Conservation (phyloP, 2,797 vertebrate species). For the Enteromius radiatus region DNA sequence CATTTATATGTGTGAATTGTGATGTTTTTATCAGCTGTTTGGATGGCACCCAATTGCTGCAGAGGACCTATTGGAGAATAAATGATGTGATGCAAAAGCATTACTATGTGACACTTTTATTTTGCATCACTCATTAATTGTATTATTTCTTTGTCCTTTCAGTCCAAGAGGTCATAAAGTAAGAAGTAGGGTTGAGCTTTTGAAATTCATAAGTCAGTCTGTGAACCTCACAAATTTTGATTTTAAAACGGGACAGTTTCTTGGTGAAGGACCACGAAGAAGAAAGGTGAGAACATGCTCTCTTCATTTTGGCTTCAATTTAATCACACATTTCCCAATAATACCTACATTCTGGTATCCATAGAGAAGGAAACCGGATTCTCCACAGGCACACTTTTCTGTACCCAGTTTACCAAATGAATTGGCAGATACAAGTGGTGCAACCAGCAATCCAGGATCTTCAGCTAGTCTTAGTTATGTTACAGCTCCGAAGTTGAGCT, state of each 20-base stretch:
- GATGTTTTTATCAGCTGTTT: background rate
- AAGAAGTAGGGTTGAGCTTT: conserved; percentile 87
- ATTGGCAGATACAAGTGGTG: conserved; percentile 60
- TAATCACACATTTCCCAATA: background rate
- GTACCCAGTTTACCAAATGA: conserved; percentile 73
- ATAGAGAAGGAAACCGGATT: conserved; percentile 68
- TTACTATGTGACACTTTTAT: background rate
- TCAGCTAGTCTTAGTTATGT: conserved; percentile 16
- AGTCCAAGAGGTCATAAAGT: conserved; percentile 85
- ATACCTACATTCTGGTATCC: background rate
- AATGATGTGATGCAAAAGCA: background rate
- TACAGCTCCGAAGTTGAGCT: background rate
- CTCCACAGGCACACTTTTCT: conserved; percentile 62
- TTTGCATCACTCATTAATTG: background rate
- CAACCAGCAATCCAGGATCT: conserved; percentile 35
- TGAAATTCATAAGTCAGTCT: conserved; percentile 72
- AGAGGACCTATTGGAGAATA: background rate
- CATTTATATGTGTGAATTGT: background rate
- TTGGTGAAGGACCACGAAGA: conserved; percentile 47
- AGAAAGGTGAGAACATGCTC: conserved; percentile 64
- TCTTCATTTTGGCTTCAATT: background rate
- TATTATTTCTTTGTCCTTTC: background rate
- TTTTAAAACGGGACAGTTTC: conserved; percentile 80
- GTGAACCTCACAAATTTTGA: conserved; percentile 83
- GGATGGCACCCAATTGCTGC: background rate